A percentile compares a stretch with the other conserved stretches of the same genome.
Evolutionary conservation across 2,888 invertebrate genomes (phyloP).

Genomic region (Elegia similella): DNA sequence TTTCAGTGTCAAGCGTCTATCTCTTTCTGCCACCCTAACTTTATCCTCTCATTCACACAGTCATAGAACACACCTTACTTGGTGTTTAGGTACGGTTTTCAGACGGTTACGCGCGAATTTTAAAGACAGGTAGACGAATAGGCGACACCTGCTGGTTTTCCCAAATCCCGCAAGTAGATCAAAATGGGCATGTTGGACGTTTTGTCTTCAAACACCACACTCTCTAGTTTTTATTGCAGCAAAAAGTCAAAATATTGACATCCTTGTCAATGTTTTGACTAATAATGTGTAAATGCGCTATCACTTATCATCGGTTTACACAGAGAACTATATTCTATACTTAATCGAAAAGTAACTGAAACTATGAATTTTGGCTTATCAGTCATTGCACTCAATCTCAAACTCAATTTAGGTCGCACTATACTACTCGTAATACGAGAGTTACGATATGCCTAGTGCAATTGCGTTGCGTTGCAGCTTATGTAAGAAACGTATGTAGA

Average conservation of each 20-base stretch:
- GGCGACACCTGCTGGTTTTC: neutral
- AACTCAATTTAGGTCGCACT: conserved; percentile 24
- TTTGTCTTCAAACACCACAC: too few species aligned
- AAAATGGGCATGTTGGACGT: neutral
- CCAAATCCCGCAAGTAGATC: neutral
- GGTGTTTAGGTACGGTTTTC: conserved; percentile 1
- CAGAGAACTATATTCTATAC: neutral
- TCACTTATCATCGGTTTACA: neutral
- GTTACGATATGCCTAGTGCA: conserved; percentile 15
- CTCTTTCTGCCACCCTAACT: conserved; percentile 66
- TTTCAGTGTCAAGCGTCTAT: conserved; percentile 54
- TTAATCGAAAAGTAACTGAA: neutral
- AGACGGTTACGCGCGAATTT: conserved; percentile 39
- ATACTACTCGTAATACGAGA: neutral
- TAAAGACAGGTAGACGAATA: conserved; percentile 3
- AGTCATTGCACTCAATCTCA: conserved; percentile 57
- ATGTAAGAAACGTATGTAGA: neutral
- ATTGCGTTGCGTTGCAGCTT: conserved; percentile 14
- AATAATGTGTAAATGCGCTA: neutral
- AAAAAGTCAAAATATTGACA: too few species aligned
- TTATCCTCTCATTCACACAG: conserved; percentile 51
- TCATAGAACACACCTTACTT: conserved; percentile 11
- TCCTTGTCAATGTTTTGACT: neutral
- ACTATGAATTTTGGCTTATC: conserved; percentile 45
- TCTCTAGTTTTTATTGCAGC: too few species aligned